A percentile compares a stretch with the other conserved stretches of the same genome.
These are phyloP conservation scores for Lateolabrax maculatus DNA, from an alignment of 2,797 vertebrate species.

Conservation along the genomic window DNA sequence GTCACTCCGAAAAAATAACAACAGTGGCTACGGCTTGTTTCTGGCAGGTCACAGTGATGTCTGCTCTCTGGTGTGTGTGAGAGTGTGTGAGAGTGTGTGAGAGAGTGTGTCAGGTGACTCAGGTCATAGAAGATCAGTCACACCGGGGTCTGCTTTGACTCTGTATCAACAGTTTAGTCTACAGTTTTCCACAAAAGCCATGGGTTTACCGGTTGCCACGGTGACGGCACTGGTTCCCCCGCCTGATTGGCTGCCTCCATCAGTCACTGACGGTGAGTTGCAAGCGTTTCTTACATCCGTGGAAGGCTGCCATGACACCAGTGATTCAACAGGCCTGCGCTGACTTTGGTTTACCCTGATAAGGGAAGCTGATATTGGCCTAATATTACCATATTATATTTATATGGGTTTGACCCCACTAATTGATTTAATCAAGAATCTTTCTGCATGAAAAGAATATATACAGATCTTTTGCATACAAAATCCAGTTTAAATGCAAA, in stretches of 20 bases:
- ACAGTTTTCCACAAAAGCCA: conserved; percentile 43
- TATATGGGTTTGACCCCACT: background rate
- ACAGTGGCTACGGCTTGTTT: conserved; percentile 21
- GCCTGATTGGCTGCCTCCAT: conserved; percentile 37
- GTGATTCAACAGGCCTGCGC: conserved; percentile 1
- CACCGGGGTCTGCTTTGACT: conserved; percentile 57
- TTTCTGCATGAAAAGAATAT: background rate
- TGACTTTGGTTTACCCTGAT: background rate
- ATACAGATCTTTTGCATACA: too few species aligned
- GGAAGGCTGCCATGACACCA: conserved; percentile 19
- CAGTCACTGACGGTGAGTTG: conserved; percentile 18
- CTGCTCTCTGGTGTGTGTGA: conserved; percentile 6
- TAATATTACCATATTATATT: background rate
- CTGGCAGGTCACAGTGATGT: conserved; percentile 59
- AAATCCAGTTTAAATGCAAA: too few species aligned
- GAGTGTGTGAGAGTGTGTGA: conserved; percentile 29
- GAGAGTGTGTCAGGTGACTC: conserved; percentile 36
- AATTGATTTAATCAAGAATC: background rate
- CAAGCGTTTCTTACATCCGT: conserved; percentile 9
- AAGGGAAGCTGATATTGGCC: background rate
- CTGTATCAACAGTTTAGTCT: conserved; percentile 74
- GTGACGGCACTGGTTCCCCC: conserved; percentile 34
- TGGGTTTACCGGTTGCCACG: conserved; percentile 64
- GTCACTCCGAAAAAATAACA: conserved; percentile 64
- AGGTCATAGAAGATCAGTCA: conserved; percentile 45